Percentiles rank a stretch among this genome's conserved stretches.
Evolutionary conservation across 92 coral and sea anemone species (phyloP).

Genomic region (Epizoanthus stellaris): DNA sequence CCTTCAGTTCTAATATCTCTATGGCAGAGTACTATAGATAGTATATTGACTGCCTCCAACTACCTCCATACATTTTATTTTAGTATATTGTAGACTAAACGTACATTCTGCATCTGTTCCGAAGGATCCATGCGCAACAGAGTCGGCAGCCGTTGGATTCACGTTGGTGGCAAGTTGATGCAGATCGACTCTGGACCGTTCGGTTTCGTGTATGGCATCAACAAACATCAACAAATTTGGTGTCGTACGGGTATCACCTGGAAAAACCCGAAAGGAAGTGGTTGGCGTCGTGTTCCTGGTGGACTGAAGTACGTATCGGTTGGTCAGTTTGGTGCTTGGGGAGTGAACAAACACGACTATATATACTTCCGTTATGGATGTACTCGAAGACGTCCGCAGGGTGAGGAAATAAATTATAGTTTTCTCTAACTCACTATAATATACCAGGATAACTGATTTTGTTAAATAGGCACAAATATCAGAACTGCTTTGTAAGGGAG

Average conservation of each 20-base stretch:
- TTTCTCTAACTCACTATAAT: neutral
- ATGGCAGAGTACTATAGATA: neutral
- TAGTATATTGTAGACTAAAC: neutral
- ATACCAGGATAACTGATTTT: neutral
- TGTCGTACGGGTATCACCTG: conserved; percentile 14
- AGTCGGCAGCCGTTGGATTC: conserved; percentile 43
- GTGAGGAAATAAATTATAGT: neutral
- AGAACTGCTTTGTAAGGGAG: no score
- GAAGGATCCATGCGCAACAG: conserved; percentile 37
- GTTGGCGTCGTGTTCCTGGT: conserved; percentile 29
- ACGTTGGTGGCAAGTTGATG: conserved; percentile 26
- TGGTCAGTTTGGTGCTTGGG: conserved; percentile 37
- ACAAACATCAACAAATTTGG: conserved; percentile 9
- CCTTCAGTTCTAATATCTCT: neutral
- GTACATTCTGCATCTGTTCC: conserved; percentile 13
- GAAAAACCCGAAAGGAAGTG: neutral
- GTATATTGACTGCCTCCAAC: no score
- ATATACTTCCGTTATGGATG: conserved; percentile 32
- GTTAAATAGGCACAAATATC: no score
- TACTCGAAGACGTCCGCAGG: conserved; percentile 1
- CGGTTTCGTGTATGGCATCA: conserved; percentile 53
- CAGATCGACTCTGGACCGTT: conserved; percentile 62
- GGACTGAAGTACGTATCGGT: neutral
- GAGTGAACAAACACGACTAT: conserved; percentile 20
- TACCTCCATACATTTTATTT: neutral